These are phyloP conservation scores for Agrotis clavis DNA, from an alignment of 2,888 invertebrate species.

Conservation along the genomic window DNA sequence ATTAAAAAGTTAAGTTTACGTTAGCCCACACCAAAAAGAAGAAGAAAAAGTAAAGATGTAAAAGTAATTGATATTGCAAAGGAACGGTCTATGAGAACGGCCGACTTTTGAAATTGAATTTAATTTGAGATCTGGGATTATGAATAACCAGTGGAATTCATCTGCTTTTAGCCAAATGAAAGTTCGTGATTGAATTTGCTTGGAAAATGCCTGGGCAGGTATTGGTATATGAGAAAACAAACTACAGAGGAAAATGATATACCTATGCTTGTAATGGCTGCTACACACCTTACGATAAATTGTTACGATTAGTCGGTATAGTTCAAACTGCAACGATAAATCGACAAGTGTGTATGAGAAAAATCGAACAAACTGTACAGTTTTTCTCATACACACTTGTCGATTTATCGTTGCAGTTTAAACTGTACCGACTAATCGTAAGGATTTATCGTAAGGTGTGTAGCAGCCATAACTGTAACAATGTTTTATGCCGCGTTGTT, in stretches of 20 bases:
- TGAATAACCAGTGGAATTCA: constrained; percentile 12
- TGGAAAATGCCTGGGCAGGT: constrained; percentile 4
- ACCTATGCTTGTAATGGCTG: background rate
- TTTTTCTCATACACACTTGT: no score
- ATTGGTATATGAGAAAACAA: constrained; percentile 19
- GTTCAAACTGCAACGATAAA: no score
- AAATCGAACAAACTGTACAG: no score
- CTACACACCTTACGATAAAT: no score
- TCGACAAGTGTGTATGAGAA: no score
- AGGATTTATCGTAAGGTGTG: no score
- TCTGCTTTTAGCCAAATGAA: constrained; percentile 55
- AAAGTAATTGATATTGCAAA: constrained; percentile 37
- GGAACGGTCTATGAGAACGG: constrained; percentile 1
- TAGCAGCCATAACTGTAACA: no score
- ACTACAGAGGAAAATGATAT: no score
- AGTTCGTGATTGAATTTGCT: constrained; percentile 40
- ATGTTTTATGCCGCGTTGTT: no score
- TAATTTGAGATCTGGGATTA: constrained; percentile 39
- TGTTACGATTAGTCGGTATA: no score
- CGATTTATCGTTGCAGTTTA: no score
- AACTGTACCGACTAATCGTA: no score
- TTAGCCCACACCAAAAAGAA: background rate
- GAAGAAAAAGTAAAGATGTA: constrained; percentile 8
- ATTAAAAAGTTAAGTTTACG: background rate
- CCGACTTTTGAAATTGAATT: constrained; percentile 28